Evolutionary conservation across 1,140 invertebrate genomes (phyloP).

Genomic region (Acromyrmex heyeri): DNA sequence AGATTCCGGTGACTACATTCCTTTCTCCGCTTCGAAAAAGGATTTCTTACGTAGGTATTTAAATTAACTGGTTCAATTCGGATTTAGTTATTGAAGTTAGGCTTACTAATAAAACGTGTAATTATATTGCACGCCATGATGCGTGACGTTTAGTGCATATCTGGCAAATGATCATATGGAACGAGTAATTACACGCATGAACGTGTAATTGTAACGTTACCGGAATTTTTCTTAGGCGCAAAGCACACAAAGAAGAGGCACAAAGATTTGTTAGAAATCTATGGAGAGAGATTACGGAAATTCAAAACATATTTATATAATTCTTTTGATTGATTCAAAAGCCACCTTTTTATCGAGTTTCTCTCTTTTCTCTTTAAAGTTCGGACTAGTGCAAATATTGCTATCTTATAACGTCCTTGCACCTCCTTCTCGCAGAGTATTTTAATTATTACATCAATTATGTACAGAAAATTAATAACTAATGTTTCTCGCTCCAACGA

Average conservation of each 20-base stretch:
- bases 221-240: background rate
- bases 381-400: background rate
- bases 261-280: background rate
- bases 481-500: conserved; percentile 47
- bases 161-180: background rate
- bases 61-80: background rate
- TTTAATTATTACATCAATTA: conserved; percentile 8
- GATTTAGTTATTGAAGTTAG: background rate
- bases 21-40: background rate
- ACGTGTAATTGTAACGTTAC: background rate
- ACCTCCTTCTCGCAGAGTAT: background rate
- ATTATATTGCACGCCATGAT: conserved; percentile 21
- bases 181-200: conserved; percentile 32
- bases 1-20: background rate
- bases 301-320: background rate
- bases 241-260: background rate
- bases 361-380: background rate
- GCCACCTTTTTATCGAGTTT: background rate
- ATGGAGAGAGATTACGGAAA: background rate
- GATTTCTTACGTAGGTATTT: background rate
- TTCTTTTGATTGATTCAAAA: conserved; percentile 6
- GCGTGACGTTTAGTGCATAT: conserved; percentile 26
- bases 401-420: background rate
- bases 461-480: conserved; percentile 6
- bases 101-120: background rate